Evolutionary conservation across 2,797 vertebrate genomes (phyloP).

Genomic region (Fringilla coelebs): DNA sequence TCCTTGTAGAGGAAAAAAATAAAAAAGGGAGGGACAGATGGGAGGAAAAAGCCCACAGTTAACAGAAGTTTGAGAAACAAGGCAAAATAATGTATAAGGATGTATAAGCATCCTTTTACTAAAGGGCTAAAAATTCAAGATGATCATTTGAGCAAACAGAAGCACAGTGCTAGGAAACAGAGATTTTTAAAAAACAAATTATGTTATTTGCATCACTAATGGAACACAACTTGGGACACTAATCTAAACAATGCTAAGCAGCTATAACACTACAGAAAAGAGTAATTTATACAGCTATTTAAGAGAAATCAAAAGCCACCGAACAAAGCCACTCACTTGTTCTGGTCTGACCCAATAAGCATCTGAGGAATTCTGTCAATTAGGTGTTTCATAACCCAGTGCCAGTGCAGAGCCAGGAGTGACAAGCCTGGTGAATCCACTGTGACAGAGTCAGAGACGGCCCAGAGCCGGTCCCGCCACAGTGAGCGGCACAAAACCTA

Average conservation of each 20-base stretch:
- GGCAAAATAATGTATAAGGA: background rate
- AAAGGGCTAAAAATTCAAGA: background rate
- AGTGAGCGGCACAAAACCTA: slow-evolving; percentile 75
- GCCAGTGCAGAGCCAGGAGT: slow-evolving; percentile 93
- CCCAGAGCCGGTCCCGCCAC: slow-evolving; percentile 93
- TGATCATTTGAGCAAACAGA: background rate
- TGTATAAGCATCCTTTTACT: background rate
- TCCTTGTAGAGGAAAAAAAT: slow-evolving; percentile 59
- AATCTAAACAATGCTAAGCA: background rate
- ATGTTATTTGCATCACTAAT: background rate
- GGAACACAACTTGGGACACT: background rate
- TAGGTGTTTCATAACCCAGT: slow-evolving; percentile 93
- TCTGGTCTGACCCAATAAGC: slow-evolving; percentile 79
- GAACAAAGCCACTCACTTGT: slow-evolving; percentile 78
- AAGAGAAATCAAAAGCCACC: background rate
- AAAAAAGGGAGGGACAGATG: background rate
- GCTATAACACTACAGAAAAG: background rate
- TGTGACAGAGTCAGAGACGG: slow-evolving; percentile 78
- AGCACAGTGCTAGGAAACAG: background rate
- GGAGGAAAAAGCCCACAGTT: background rate
- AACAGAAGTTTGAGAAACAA: background rate
- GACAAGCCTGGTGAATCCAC: slow-evolving; percentile 84
- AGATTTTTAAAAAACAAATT: background rate
- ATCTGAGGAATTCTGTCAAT: slow-evolving; percentile 83
- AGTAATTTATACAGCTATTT: background rate